Percentiles rank a stretch among this genome's conserved stretches.
Conservation (phyloP, 2,797 vertebrate species). For the Sebastes paucispinis region DNA sequence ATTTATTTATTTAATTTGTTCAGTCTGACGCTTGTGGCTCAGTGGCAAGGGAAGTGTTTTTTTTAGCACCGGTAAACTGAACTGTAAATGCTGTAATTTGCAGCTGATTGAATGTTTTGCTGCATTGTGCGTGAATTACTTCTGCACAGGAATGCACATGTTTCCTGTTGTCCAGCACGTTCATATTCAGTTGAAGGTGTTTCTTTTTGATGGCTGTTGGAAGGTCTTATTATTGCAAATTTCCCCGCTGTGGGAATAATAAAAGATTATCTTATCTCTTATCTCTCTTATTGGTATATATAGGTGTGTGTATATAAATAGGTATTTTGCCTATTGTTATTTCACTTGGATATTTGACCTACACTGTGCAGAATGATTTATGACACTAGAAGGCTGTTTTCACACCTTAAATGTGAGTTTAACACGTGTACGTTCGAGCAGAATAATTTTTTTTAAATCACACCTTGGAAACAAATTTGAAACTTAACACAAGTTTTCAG, state of each 20-base stretch:
- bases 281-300: background rate
- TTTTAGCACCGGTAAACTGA: background rate
- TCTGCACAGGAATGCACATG: background rate
- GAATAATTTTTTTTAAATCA: background rate
- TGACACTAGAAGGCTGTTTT: background rate
- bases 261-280: no score
- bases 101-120: conserved; percentile 24
- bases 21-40: background rate
- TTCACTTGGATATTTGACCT: background rate
- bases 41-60: background rate
- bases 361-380: background rate
- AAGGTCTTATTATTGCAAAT: background rate
- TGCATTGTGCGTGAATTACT: background rate
- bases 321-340: background rate
- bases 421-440: background rate
- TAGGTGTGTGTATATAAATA: background rate
- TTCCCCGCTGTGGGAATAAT: no score
- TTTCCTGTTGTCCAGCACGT: background rate
- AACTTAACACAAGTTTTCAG: background rate
- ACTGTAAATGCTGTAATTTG: conserved; percentile 23
- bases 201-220: background rate
- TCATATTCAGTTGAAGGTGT: background rate
- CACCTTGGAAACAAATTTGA: background rate
- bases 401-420: background rate
- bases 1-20: background rate